Evolutionary conservation across 2,888 invertebrate species (phyloP), one percentile per base, ranked within the genome.

Genomic region (Pherbina coryleti): DNA sequence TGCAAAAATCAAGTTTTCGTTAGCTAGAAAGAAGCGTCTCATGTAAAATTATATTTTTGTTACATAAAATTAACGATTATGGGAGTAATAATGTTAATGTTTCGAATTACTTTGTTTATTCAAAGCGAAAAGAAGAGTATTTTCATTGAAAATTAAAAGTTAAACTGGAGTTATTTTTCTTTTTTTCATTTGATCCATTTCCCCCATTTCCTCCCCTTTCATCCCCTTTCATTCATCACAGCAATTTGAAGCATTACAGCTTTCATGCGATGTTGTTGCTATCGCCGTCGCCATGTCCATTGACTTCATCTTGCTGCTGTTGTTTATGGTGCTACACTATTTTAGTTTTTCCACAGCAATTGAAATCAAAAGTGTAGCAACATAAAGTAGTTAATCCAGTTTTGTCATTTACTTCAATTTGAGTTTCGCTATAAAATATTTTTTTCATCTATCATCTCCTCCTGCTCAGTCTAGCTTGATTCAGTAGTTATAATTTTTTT

Each of bases 281-380:
- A 19, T 64, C 34, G 64, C 51, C 44, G 74, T 55, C 49, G 66
- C 55, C 14, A 69, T 75, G 75, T 75, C 67, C 66, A 67, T 75
- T 66, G 66, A 75, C 64, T 75, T 55, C 34, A 37, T 64, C 51
- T 31, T 66, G 64, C 31, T 74, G 49, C 22, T n/a, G 37, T 67
- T 66, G n/a, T 9, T 37, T 31, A 9, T 53, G 51, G 34, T 11
- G 71, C 19, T 69, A 28, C 71, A 22, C 73, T 73, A 34, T 49
- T n/a, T 66, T 64, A 9, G 66, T 53, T 66, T 34, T 75, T 75
- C 55, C 75, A 75, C 19, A 53, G 53, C 75, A 67, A 75, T 67
- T 55, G 75, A 75, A 75, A 75, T 75, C 75, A 75, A 75, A 75
- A 75, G 75, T 75, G 67, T 74, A 74, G 74, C 74, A 75, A 67